A percentile compares a stretch with the other conserved stretches of the same genome.
Conservation (phyloP, 2,113 vertebrate genomes). For the Ursus arctos region DNA sequence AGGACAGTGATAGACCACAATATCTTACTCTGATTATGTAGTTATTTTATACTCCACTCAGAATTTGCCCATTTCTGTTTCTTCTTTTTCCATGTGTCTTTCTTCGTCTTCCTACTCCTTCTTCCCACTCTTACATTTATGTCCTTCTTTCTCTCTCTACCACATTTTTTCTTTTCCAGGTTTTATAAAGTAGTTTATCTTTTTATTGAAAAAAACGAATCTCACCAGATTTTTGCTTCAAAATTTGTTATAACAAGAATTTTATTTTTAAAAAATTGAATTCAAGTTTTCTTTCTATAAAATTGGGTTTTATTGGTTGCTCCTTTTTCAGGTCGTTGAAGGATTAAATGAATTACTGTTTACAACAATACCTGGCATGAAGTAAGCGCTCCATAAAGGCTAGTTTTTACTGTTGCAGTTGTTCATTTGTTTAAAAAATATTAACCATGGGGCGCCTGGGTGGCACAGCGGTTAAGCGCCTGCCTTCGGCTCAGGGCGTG, state of each 20-base stretch:
- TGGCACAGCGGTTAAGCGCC: too few relatives aligned
- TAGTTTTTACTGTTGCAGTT: not conserved
- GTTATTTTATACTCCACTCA: not conserved
- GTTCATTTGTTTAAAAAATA: constrained; percentile 25
- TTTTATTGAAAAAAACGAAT: not conserved
- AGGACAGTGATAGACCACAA: not conserved
- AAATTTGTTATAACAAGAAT: constrained; percentile 3
- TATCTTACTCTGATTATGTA: not conserved
- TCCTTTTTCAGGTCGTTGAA: constrained; percentile 43
- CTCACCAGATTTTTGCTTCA: constrained; percentile 22
- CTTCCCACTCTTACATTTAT: not conserved
- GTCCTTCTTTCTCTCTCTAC: not conserved
- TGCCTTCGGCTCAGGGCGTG: too few relatives aligned
- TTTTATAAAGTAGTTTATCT: not conserved
- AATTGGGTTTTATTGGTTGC: not conserved
- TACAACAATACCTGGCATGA: not conserved
- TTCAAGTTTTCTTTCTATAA: not conserved
- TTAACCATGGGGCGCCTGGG: too few relatives aligned
- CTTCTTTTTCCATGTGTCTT: not conserved
- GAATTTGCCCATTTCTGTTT: not conserved
- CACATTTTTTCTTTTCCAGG: not conserved
- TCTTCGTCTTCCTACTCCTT: constrained; percentile 18
- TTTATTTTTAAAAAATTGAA: not conserved
- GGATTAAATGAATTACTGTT: constrained; percentile 26
- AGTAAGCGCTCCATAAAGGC: not conserved